These are phyloP conservation scores for Mastacembelus armatus DNA, from an alignment of 2,797 vertebrate genomes.

Conservation along the genomic window DNA sequence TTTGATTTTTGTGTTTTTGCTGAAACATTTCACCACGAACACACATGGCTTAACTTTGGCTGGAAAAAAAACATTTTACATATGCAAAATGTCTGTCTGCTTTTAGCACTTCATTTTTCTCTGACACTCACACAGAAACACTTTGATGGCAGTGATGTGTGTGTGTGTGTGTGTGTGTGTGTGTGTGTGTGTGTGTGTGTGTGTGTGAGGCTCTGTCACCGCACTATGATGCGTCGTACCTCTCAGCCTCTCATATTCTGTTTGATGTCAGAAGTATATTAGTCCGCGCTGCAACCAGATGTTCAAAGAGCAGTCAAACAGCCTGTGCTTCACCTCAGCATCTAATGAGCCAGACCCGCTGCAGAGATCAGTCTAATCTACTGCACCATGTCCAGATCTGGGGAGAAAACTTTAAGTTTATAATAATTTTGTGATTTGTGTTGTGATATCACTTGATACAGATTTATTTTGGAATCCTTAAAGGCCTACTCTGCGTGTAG, in stretches of 20 bases:
- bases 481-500: no score
- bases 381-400: neutral
- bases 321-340: constrained; percentile 33
- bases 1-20: constrained; percentile 14
- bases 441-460: no score
- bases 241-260: constrained; percentile 62
- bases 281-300: constrained; percentile 43
- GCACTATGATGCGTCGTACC: constrained; percentile 23
- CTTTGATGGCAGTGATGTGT: constrained; percentile 46
- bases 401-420: neutral
- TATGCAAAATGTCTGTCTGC: constrained; percentile 31
- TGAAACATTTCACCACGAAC: neutral
- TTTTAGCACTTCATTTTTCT: neutral
- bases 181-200: constrained; percentile 17
- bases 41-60: neutral
- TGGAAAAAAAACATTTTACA: constrained; percentile 21
- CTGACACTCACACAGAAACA: constrained; percentile 22
- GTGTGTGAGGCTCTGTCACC: constrained; percentile 46
- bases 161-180: constrained; percentile 1
- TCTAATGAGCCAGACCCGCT: constrained; percentile 63
- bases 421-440: neutral
- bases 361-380: neutral
- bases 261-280: constrained; percentile 71
- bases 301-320: constrained; percentile 65
- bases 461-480: no score